Conservation (phyloP, 2,797 vertebrate genomes). For the Sebastes matsubarae region DNA sequence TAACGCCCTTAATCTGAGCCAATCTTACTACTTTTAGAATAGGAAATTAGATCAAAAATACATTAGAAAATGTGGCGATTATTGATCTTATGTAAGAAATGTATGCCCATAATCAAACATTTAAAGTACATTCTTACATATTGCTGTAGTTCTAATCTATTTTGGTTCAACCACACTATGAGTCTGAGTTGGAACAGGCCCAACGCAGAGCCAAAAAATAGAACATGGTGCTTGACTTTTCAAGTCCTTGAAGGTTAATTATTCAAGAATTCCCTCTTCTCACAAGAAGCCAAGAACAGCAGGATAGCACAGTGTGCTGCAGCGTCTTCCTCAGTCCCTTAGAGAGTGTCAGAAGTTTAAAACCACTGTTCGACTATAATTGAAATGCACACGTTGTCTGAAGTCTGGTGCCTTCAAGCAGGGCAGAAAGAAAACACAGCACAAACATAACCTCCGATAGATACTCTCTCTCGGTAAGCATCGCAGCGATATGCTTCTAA, state of each 20-base stretch:
- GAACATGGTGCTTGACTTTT: slow-evolving; percentile 54
- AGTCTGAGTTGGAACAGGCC: slow-evolving; percentile 6
- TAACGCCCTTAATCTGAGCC: background rate
- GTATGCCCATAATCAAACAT: background rate
- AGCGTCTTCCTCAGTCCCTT: slow-evolving; percentile 74
- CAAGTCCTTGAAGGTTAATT: slow-evolving; percentile 74
- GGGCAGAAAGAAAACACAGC: slow-evolving; percentile 45
- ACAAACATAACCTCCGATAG: slow-evolving; percentile 33
- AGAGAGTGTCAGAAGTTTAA: slow-evolving; percentile 81
- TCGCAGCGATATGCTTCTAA: slow-evolving; percentile 46
- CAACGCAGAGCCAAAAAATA: slow-evolving; percentile 38
- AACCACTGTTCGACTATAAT: slow-evolving; percentile 65
- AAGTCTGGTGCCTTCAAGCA: slow-evolving; percentile 53
- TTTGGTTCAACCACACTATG: background rate
- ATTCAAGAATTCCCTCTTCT: slow-evolving; percentile 70
- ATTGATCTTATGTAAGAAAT: background rate
- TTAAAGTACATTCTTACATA: background rate
- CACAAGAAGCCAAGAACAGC: slow-evolving; percentile 65
- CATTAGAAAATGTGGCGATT: background rate
- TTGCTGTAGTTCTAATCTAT: background rate
- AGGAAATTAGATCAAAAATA: background rate
- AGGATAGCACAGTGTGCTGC: slow-evolving; percentile 44
- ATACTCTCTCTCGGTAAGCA: slow-evolving; percentile 10
- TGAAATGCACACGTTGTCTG: slow-evolving; percentile 73
- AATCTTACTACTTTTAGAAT: background rate